Evolutionary conservation across 53 echinoderm and acorn worm genomes (phyloP).

Genomic region (Pentamera pediparva): DNA sequence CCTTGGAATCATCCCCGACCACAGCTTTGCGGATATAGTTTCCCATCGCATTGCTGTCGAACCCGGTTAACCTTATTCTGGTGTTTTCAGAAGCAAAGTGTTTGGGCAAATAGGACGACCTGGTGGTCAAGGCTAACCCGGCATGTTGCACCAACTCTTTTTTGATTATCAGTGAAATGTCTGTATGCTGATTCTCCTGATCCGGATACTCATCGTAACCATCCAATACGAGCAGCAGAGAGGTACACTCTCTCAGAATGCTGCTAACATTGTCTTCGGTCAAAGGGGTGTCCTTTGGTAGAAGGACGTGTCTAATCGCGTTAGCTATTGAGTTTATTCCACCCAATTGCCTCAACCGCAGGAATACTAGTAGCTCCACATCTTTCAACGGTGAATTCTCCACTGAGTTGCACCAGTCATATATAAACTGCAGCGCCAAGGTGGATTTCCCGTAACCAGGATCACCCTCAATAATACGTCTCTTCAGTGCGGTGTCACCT

Average conservation of each 20-base stretch:
- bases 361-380: not conserved
- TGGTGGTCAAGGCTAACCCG: not conserved
- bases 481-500: too few species aligned
- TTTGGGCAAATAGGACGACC: not conserved
- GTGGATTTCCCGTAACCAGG: constrained; percentile 22
- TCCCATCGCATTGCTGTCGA: not conserved
- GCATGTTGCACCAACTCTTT: not conserved
- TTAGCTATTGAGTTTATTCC: not conserved
- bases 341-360: not conserved
- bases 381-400: not conserved
- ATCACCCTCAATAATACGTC: not conserved
- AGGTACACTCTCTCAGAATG: not conserved
- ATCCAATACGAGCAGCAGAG: not conserved
- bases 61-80: not conserved
- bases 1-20: not conserved
- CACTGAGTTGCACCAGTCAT: not conserved
- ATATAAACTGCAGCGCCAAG: not conserved
- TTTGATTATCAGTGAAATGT: not conserved
- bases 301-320: not conserved
- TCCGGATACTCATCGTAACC: constrained; percentile 14
- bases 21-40: constrained; percentile 12
- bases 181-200: not conserved
- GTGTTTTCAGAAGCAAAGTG: not conserved
- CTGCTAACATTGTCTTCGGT: not conserved
- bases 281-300: not conserved